Conservation (phyloP, 2,113 vertebrate species). For the Entomyzon cyanotis region DNA sequence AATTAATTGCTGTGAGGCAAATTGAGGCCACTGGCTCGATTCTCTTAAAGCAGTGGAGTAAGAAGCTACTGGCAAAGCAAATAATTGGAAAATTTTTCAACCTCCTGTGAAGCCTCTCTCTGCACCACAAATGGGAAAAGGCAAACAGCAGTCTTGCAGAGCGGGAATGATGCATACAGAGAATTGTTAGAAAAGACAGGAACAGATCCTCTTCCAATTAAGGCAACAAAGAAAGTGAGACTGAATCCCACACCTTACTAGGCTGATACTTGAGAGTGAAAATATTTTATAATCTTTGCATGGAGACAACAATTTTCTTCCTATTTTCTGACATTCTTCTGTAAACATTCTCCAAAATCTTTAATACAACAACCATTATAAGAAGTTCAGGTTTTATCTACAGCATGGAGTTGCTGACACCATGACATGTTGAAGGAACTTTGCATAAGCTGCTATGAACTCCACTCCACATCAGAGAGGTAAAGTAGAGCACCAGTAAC, state of each 20-base stretch:
- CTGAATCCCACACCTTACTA: background rate
- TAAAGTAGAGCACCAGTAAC: background rate
- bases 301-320: background rate
- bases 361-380: accelerated
- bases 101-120: background rate
- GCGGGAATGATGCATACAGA: background rate
- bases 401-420: background rate
- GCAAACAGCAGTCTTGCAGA: background rate
- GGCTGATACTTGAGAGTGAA: background rate
- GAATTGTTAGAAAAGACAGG: background rate
- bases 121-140: background rate
- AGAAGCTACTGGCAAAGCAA: background rate
- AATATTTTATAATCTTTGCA: background rate
- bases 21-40: background rate
- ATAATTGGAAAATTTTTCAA: background rate
- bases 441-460: background rate
- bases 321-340: background rate
- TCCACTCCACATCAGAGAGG: background rate
- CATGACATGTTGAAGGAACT: background rate
- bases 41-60: background rate
- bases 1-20: background rate
- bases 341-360: background rate
- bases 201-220: background rate
- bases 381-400: background rate
- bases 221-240: background rate